Base-by-base conservation (phyloP, 2,888 invertebrate genomes). In the Saturnia pavonia region DNA sequence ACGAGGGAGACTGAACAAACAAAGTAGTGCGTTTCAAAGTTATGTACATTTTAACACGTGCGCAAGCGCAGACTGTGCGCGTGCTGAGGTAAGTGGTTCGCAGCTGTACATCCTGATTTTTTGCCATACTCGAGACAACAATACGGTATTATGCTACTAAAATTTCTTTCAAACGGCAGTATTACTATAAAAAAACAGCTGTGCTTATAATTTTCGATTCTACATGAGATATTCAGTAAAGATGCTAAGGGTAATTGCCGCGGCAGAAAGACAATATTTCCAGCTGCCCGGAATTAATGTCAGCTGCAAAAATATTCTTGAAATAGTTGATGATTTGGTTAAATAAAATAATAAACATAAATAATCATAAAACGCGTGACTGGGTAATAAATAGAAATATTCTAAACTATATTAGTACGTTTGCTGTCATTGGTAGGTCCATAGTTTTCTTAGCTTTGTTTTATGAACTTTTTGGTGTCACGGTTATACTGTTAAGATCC, bases 41-140 rank as follows among this genome's bases (percentile, higher is more conserved):
- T 42, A n/a, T n/a, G n/a, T n/a, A 25, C 51, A 67, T 43, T 54
- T 43, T 40, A 69, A 63, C 65, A 65, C 51, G 68, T 48, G 34
- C 63, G 66, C 63, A 66, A 66, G 45, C 71, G 78, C 79, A 79
- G 78, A 79, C 80, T 74, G 75, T 74, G 75, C 85, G 81, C 85
- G 84, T 86, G 85, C 82, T 82, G 72, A 70, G 69, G 75, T 78
- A 76, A 78, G 76, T 74, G 70, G 74, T 76, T 72, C 71, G 81
- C 85, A 85, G 85, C 82, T 85, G 86, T 74, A 71, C 78, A 75
- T 78, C 74, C 72, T 63, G 69, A 69, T 74, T 76, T 80, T 80
- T 80, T 60, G 67, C 68, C 27, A 54, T 67, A 72, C 48, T 63
- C 40, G 16, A 54, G 68, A 68, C n/a, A 40, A 68, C 68, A 54